Evolutionary conservation across 2,113 vertebrate genomes (phyloP), one percentile per base, ranked within the genome.

Genomic region (Sylvilagus bachmani): DNA sequence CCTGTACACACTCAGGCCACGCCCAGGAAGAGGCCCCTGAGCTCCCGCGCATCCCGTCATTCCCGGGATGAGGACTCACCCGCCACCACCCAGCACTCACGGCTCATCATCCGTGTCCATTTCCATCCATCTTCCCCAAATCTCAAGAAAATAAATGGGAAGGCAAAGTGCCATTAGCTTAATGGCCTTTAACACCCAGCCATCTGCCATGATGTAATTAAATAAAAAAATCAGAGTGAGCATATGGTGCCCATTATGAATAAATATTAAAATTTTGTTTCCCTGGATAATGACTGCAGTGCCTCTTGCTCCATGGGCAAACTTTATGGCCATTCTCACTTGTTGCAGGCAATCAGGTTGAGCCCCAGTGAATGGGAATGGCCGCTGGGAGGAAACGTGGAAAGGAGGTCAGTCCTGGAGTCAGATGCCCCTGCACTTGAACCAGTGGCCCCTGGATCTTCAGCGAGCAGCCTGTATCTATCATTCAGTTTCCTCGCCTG

Each of bases 131-230:
- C 90, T 80, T 84, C n/a, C 70, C 90, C 89, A 58, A 91, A 97
- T 93, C 75, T 89, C 44, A 5, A 74, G 92, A 89, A 87, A 91
- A 96, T 93, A 86, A 90, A 97, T 51, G 89, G 62, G 93, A 94
- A 95, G 86, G 95, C 96, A 38, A 94, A 89, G 81, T 83, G 89
- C 80, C 84, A 95, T 97, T 93, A 86, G 92, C 96, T 96, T 89
- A 85, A 95, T 85, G 96, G 93, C 95, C 97, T 94, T 94, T 93
- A 82, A 89, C 93, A 94, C 84, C 93, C 96, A 67, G 95, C 96
- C 97, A 97, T 97, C 97, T 97, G 97, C 96, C 87, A 66, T 94
- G 96, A 97, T 94, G 96, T 95, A 96, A 97, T 96, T 96, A 96
- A 97, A 95, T 96, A 91, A 97, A 96, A 95, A 96, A 96, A 94